Evolutionary conservation across 2,888 invertebrate species (phyloP).

Genomic region (Halictus ligatus): DNA sequence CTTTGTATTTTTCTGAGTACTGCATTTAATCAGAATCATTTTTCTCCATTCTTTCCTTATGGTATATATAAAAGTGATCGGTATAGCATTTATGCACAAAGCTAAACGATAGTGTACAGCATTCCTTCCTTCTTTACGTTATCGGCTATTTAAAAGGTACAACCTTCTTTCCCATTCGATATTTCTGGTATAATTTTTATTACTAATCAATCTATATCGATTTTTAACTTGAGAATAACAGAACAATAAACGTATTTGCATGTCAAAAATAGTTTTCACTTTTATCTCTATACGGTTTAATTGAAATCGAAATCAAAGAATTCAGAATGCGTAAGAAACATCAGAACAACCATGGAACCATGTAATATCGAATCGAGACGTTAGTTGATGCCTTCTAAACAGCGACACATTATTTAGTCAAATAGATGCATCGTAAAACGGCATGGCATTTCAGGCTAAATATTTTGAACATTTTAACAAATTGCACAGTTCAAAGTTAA

Average conservation of each 20-base stretch:
- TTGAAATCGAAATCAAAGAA: slow-evolving; percentile 13
- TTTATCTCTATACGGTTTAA: not conserved
- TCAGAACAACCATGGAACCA: slow-evolving; percentile 26
- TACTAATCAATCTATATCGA: not conserved
- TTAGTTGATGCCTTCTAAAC: slow-evolving; percentile 49
- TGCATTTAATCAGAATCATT: slow-evolving; percentile 33
- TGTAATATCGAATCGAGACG: slow-evolving; percentile 60
- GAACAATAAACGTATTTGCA: slow-evolving; percentile 1
- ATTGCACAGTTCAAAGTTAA: slow-evolving; percentile 77
- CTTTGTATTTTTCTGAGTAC: slow-evolving; percentile 40
- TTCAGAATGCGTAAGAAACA: not conserved
- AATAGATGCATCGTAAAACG: slow-evolving; percentile 68
- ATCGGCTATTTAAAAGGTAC: slow-evolving; percentile 38
- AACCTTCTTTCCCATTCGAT: slow-evolving; percentile 60
- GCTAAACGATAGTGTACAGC: slow-evolving; percentile 67
- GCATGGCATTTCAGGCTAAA: slow-evolving; percentile 67
- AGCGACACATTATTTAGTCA: slow-evolving; percentile 57
- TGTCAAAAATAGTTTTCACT: slow-evolving; percentile 18
- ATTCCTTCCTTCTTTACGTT: slow-evolving; percentile 52
- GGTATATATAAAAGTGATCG: slow-evolving; percentile 61
- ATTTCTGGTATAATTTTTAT: slow-evolving; percentile 45
- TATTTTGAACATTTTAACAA: slow-evolving; percentile 74
- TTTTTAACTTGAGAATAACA: not conserved
- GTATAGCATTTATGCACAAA: slow-evolving; percentile 57
- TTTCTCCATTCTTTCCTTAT: slow-evolving; percentile 30